Base-by-base conservation (phyloP, 1,140 invertebrate species). In the Sesamia nonagrioides region DNA sequence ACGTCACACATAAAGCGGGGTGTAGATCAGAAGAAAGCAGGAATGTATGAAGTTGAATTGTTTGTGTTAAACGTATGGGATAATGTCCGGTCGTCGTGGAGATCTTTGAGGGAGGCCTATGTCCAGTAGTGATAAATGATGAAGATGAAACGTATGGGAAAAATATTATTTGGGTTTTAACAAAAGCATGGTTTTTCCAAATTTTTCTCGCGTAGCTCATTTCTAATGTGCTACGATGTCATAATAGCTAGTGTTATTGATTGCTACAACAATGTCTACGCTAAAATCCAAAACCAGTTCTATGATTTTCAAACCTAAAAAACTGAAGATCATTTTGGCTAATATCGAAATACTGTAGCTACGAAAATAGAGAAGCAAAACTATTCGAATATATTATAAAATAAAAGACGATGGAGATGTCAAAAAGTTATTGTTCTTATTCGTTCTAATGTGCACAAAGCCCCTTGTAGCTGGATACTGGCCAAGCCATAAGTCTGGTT, bases 401-500 rank as follows among this genome's bases (percentile, higher is more conserved):
- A n/a, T n/a, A 37, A 71, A 71, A 54, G 40, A 63, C 45, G 52
- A 80, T 63, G 76, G 56, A 76, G 61, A 76, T 76, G 73, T 81
- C 68, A 78, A 79, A 83, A 81, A 74, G 68, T 69, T 58, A 81
- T 83, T 75, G 77, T 78, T 77, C 69, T 78, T 73, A 79, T 79
- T 75, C 71, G 56, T 27, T 27, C 27, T 27, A 27, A 1, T 58
- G 60, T 35, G 50, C 56, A 42, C 76, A 66, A 54, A 72, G 48
- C 48, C 33, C 42, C 72, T 77, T 79, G 72, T 27, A 17, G 77
- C 58, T 80, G 77, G 76, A 61, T 40, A n/a, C 13, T 15, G 11
- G 79, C 79, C 79, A 83, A 83, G 58, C 77, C 45, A 72, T 83
- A 81, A 69, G 61, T 83, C 77, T 71, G 48, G 52, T 71, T 40